Percentiles rank a stretch among this genome's conserved stretches.
Conservation (phyloP, 2,888 invertebrate species). For the Scaptodrosophila latifasciaeformis region DNA sequence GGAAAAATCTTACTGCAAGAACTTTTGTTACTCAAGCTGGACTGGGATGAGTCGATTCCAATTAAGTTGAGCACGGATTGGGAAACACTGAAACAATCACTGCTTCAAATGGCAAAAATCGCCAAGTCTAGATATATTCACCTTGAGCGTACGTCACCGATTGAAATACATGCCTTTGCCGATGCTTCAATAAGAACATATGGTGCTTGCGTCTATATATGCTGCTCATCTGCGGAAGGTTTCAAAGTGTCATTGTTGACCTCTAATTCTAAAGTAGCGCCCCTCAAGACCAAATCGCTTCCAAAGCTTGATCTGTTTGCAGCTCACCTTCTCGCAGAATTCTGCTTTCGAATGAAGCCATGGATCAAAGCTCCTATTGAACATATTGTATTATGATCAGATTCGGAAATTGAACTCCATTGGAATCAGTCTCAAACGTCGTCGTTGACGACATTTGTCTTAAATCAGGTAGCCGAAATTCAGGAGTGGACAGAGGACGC, state of each 20-base stretch:
- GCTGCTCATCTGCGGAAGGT: too few species aligned
- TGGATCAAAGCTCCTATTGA: neutral
- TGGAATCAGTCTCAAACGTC: too few species aligned
- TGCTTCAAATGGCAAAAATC: neutral
- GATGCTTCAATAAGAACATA: neutral
- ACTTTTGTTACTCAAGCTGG: too few species aligned
- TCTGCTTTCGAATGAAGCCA: neutral
- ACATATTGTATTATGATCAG: neutral
- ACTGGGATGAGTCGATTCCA: constrained; percentile 1
- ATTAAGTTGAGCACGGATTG: neutral
- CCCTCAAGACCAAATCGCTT: constrained; percentile 1
- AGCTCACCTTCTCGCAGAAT: neutral
- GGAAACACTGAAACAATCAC: neutral
- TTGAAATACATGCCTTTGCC: neutral
- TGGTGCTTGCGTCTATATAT: too few species aligned
- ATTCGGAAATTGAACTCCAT: neutral
- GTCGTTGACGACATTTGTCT: too few species aligned
- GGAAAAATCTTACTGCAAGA: too few species aligned
- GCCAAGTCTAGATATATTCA: neutral
- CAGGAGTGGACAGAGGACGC: too few species aligned
- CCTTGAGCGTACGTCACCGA: too few species aligned
- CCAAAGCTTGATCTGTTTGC: constrained; percentile 1
- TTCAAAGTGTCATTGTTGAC: too few species aligned
- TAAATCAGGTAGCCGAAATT: too few species aligned
- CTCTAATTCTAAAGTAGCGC: neutral